Evolutionary conservation across 2,888 invertebrate genomes (phyloP).

Genomic region (Muscina levida): DNA sequence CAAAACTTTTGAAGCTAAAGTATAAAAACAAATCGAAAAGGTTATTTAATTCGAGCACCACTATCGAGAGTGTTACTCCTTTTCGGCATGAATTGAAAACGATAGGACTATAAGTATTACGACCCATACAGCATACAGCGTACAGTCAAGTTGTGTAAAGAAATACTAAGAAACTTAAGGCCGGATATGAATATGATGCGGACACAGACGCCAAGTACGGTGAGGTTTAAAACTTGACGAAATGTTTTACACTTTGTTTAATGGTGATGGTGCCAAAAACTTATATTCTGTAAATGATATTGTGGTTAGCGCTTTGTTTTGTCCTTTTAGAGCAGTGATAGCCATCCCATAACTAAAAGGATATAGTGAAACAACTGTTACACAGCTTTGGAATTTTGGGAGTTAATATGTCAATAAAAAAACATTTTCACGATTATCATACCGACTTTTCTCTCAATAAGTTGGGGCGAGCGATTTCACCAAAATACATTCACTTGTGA

Average conservation of each 20-base stretch:
- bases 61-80: conserved; percentile 27
- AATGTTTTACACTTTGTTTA: conserved; percentile 73
- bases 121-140: conserved; percentile 3
- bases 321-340: too few species aligned
- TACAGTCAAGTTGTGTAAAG: conserved; percentile 48
- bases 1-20: conserved; percentile 22
- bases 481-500: too few species aligned
- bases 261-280: conserved; percentile 54
- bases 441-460: too few species aligned
- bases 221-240: conserved; percentile 70
- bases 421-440: too few species aligned
- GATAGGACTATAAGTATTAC: conserved; percentile 31
- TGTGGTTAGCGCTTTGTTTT: neutral
- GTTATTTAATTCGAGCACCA: conserved; percentile 26
- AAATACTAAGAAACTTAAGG: conserved; percentile 22
- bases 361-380: too few species aligned
- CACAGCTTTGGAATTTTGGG: too few species aligned
- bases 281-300: conserved; percentile 28
- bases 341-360: too few species aligned
- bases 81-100: neutral
- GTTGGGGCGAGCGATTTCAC: too few species aligned
- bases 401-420: too few species aligned
- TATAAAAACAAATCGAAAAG: neutral
- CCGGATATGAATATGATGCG: conserved; percentile 24
- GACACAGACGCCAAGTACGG: conserved; percentile 20